Conservation (phyloP, 2,113 vertebrate species). For the Acrocephalus arundinaceus region DNA sequence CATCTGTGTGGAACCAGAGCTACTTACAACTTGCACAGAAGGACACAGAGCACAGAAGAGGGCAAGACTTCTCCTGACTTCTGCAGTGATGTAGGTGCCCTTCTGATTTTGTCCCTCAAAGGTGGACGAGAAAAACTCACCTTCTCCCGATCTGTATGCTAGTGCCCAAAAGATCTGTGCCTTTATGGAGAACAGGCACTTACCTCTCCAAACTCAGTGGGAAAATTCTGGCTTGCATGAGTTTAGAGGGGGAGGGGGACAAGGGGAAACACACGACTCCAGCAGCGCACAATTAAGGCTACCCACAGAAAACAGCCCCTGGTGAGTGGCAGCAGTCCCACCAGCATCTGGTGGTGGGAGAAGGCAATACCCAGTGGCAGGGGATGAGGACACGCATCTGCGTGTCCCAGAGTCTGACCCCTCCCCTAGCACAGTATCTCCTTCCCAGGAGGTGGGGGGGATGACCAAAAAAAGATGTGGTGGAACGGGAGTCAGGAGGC, state of each 20-base stretch:
- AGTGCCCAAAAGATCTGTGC: neutral
- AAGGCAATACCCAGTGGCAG: neutral
- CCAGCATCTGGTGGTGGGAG: neutral
- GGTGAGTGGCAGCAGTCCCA: neutral
- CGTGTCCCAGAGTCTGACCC: neutral
- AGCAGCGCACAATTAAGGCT: neutral
- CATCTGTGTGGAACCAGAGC: neutral
- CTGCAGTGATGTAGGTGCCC: neutral
- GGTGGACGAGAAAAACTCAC: fast-evolving
- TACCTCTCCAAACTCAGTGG: neutral
- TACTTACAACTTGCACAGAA: neutral
- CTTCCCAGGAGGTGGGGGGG: neutral
- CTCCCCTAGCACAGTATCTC: neutral
- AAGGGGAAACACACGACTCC: neutral
- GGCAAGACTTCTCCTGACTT: neutral
- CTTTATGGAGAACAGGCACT: neutral
- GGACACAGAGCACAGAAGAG: neutral
- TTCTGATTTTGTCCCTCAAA: neutral
- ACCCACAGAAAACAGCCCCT: neutral
- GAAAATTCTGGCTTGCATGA: neutral
- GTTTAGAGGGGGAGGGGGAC: fast-evolving
- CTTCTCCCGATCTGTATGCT: neutral
- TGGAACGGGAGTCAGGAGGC: neutral
- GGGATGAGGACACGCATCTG: fast-evolving
- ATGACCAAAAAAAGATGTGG: neutral